Evolutionary conservation across 1,140 invertebrate species (phyloP).

Genomic region (Scaptomyza graminum): DNA sequence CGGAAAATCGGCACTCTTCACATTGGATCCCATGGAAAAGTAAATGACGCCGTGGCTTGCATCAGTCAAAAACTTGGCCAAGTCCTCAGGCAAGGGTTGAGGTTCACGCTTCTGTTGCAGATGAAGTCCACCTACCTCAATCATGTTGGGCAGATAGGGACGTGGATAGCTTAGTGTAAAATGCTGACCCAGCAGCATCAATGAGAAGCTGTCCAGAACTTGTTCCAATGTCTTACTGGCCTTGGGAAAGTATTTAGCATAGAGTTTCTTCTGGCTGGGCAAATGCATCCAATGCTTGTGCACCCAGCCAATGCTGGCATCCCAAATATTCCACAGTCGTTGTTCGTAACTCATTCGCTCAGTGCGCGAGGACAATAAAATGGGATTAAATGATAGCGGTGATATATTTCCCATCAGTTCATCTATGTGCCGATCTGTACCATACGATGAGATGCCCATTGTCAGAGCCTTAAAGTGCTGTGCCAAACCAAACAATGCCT

Average conservation of each 20-base stretch:
- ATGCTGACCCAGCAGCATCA: slow-evolving; percentile 86
- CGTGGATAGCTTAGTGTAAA: slow-evolving; percentile 85
- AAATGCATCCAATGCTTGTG: slow-evolving; percentile 49
- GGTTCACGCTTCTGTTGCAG: slow-evolving; percentile 83
- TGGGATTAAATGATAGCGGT: slow-evolving; percentile 78
- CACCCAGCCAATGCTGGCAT: slow-evolving; percentile 38
- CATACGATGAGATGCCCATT: slow-evolving; percentile 74
- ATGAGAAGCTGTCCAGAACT: slow-evolving; percentile 82
- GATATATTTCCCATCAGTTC: slow-evolving; percentile 71
- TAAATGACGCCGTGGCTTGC: slow-evolving; percentile 87
- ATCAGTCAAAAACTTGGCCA: slow-evolving; percentile 85
- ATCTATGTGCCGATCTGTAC: slow-evolving; percentile 68
- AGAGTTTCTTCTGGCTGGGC: slow-evolving; percentile 76
- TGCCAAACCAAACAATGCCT: slow-evolving; percentile 70
- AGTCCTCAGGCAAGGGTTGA: slow-evolving; percentile 77
- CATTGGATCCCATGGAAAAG: slow-evolving; percentile 88
- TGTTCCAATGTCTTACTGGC: slow-evolving; percentile 48
- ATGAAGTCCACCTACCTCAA: slow-evolving; percentile 85
- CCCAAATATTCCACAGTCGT: slow-evolving; percentile 81
- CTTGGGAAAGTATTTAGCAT: slow-evolving; percentile 79
- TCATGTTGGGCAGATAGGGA: slow-evolving; percentile 85
- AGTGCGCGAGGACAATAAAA: slow-evolving; percentile 64
- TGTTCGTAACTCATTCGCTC: slow-evolving; percentile 84
- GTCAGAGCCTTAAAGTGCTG: slow-evolving; percentile 72
- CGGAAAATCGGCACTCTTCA: slow-evolving; percentile 85